Conservation (phyloP, 2,113 vertebrate genomes). For the Neofelis nebulosa region DNA sequence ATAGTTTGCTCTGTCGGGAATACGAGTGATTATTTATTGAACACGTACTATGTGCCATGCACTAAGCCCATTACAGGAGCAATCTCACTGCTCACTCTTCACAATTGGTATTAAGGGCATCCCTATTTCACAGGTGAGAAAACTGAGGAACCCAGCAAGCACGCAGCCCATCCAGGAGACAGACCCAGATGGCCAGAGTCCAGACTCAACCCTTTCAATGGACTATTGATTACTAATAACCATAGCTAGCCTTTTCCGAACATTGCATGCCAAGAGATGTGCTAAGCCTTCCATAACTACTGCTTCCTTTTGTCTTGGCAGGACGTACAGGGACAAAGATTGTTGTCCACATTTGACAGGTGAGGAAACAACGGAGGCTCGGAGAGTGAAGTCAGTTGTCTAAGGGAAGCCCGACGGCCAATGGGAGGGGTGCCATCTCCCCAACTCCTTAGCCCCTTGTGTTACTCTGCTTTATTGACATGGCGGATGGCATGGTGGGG, state of each 20-base stretch:
- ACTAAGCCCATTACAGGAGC: background rate
- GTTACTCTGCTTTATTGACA: accelerated
- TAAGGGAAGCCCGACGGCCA: background rate
- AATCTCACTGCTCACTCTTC: background rate
- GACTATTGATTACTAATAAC: background rate
- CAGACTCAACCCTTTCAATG: background rate
- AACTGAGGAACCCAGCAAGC: background rate
- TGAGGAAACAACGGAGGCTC: background rate
- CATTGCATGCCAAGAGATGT: accelerated
- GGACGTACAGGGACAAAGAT: accelerated
- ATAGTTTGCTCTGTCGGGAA: background rate
- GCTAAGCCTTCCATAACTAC: accelerated
- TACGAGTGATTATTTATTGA: background rate
- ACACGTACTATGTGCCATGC: background rate
- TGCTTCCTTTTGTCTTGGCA: accelerated
- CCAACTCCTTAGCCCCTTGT: accelerated
- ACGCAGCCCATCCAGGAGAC: background rate
- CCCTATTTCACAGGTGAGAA: background rate
- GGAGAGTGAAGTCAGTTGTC: background rate
- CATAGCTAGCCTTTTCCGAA: background rate
- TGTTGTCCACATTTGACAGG: accelerated
- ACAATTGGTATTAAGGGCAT: background rate
- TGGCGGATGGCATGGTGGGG: accelerated
- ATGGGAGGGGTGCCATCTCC: background rate
- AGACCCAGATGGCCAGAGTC: background rate